A percentile compares a stretch with the other conserved stretches of the same genome.
These are phyloP conservation scores for Elymnias hypermnestra DNA, from an alignment of 1,140 invertebrate genomes.

Conservation along the genomic window DNA sequence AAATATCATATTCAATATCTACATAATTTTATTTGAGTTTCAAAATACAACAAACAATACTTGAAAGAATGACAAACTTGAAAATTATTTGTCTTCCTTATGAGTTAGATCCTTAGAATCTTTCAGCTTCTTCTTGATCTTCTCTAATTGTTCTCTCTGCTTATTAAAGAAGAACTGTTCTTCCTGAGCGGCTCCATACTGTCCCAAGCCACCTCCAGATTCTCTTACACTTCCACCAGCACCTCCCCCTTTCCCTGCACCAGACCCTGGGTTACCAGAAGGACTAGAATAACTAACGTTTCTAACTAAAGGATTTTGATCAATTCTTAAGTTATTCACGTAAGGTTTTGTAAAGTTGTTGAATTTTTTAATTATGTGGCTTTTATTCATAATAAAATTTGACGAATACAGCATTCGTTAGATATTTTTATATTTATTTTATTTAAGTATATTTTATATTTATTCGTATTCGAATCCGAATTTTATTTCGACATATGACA, in stretches of 20 bases:
- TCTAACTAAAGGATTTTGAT: not conserved
- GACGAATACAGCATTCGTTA: no score
- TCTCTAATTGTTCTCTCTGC: conserved; percentile 42
- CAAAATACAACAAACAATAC: no score
- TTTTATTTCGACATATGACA: no score
- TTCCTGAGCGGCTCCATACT: conserved; percentile 47
- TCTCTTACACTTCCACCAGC: conserved; percentile 41
- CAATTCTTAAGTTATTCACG: no score
- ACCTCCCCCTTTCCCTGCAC: conserved; percentile 44
- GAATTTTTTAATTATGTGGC: not conserved
- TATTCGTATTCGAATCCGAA: no score
- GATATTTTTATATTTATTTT: no score
- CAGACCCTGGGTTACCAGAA: conserved; percentile 34
- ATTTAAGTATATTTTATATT: no score
- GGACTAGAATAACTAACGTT: conserved; percentile 16
- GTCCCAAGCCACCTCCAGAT: conserved; percentile 45
- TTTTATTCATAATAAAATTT: not conserved
- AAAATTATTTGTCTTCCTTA: conserved; percentile 28
- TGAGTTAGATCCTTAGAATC: conserved; percentile 23
- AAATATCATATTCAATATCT: no score
- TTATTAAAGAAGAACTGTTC: conserved; percentile 53
- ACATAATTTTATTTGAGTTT: no score
- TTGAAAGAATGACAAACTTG: no score
- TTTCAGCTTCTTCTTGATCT: conserved; percentile 44
- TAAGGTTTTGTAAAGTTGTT: no score